Percentiles rank a stretch among this genome's conserved stretches.
phyloP scores from a whole-genome alignment of 2,113 vertebrate species.

The Nicator chloris region DNA sequence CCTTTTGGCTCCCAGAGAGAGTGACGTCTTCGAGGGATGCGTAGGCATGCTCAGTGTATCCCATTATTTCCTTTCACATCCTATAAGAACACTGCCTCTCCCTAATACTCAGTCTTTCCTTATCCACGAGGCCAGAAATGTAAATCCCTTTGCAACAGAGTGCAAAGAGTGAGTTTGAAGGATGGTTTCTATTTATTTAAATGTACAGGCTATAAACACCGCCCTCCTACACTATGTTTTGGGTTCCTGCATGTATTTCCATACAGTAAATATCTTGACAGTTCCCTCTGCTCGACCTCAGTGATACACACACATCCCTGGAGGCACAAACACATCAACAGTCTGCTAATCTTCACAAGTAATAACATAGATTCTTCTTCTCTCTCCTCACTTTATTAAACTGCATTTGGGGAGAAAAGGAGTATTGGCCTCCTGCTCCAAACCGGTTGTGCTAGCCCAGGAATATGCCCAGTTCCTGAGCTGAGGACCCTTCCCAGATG shows the following conservation, averaged over 20 bases:
- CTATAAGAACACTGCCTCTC: slow-evolving; percentile 35
- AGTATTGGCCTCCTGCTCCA: accelerated
- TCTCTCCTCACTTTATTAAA: not conserved
- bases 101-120: slow-evolving; percentile 25
- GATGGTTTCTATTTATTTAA: slow-evolving; percentile 22
- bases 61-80: slow-evolving; percentile 24
- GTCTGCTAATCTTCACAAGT: not conserved
- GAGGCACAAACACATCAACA: not conserved
- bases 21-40: slow-evolving; percentile 52
- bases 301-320: not conserved
- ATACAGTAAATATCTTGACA: not conserved
- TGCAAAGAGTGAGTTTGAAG: not conserved
- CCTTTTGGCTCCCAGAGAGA: slow-evolving; percentile 52
- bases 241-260: not conserved
- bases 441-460: not conserved
- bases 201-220: not conserved
- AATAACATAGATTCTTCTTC: not conserved
- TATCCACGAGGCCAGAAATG: not conserved
- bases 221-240: not conserved
- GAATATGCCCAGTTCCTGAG: not conserved
- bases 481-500: not conserved
- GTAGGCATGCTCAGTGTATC: slow-evolving; percentile 7
- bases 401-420: not conserved
- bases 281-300: not conserved
- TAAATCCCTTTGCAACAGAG: not conserved